These are phyloP conservation scores for Danio jaintianensis DNA, from an alignment of 2,797 vertebrate species.

Conservation along the genomic window DNA sequence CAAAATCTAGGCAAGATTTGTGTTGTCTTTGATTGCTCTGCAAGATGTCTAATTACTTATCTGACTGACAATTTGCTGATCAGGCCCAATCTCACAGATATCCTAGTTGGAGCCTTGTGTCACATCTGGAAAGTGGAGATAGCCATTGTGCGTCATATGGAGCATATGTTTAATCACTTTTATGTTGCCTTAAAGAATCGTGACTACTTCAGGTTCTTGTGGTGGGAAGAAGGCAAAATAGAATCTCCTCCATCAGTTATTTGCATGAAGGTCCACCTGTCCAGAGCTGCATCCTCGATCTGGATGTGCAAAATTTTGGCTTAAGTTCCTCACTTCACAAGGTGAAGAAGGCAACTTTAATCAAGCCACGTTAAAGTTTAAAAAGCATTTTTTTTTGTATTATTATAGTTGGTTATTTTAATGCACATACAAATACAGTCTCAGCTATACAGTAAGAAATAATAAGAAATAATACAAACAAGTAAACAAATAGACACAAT, in stretches of 20 bases:
- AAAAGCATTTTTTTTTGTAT: too few species aligned
- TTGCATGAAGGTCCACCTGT: neutral
- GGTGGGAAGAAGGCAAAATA: neutral
- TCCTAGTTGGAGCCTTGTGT: neutral
- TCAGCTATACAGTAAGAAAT: too few species aligned
- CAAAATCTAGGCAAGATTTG: neutral
- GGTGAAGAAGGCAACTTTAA: neutral
- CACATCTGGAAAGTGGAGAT: too few species aligned
- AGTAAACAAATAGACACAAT: too few species aligned
- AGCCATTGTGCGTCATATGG: too few species aligned
- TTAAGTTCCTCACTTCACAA: neutral
- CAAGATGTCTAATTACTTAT: neutral
- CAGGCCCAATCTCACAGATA: neutral
- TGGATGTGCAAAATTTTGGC: neutral
- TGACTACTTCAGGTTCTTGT: neutral
- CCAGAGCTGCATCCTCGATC: neutral
- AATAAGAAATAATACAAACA: too few species aligned
- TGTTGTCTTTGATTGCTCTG: neutral
- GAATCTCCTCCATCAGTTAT: neutral
- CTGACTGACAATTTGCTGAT: neutral
- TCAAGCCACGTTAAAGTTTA: neutral
- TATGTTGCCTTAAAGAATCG: neutral
- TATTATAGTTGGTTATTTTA: too few species aligned
- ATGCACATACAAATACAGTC: too few species aligned
- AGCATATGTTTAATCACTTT: too few species aligned